Evolutionary conservation across 2,797 vertebrate genomes (phyloP), one percentile per base, ranked within the genome.

Genomic region (Cynodonichthys magdalenae): DNA sequence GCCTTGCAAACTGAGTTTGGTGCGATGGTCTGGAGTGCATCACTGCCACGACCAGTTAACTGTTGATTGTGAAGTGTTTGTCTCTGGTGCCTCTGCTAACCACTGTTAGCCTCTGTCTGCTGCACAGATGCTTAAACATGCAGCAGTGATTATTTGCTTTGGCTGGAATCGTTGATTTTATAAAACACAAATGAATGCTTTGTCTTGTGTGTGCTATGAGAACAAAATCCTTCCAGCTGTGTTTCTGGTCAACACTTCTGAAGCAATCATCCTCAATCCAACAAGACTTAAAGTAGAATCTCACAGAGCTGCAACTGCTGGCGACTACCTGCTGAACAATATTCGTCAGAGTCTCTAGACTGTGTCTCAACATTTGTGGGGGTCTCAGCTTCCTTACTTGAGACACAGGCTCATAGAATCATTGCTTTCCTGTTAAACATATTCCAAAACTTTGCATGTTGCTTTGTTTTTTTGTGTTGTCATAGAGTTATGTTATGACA

Each of bases 51-150:
- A 58, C 66, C 73, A 79, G 68, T 63, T 71, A 66, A 63, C 53
- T 66, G 48, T 74, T 64, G 66, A 67, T 74, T 73, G 52, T 69
- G 50, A 84, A 61, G 75, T 78, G 76, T 77, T 83, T 63, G 70
- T 41, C 61, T 66, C 3, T 75, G 65, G 69, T 80, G 61, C 68
- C 61, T 42, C 18, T 53, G 66, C 65, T 69, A 61, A 52, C 58
- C 9, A 34, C 45, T 44, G n/a, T 14, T 48, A 71, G 58, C 69
- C 55, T 56, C 59, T 68, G 50, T 61, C 64, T 4, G 66, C 20
- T 34, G 29, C 46, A 46, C 53, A 68, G 20, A 74, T 55, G 73
- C 68, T 63, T 28, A 18, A 63, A 12, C 46, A 41, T 53, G 50
- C 53, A 27, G 5, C 14, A 14, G 47, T 31, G 29, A 73, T 64